Base-by-base conservation (phyloP, 2,888 invertebrate species). In the Aphodius sticticus region DNA sequence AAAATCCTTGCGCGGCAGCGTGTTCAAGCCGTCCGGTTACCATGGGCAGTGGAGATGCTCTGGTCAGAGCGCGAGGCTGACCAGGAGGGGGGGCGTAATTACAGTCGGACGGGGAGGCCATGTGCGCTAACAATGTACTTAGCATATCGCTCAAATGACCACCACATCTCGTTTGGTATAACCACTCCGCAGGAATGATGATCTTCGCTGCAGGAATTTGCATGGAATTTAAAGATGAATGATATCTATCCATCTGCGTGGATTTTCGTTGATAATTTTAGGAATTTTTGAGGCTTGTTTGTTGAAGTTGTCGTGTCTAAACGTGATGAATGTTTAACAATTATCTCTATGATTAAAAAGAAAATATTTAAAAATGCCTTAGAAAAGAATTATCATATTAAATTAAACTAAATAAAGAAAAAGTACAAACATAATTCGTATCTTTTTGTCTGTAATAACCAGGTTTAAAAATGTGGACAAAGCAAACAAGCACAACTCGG, bases 11-110 rank as follows among this genome's bases (percentile, higher is more conserved):
- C 78, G 77, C 81, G 85, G 81, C 80, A 84, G 84, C 84, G 83
- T 82, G 82, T 77, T 78, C 76, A 80, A 80, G 77, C 82, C 86
- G 87, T 87, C 86, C 87, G 87, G 86, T 88, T 87, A 88, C 88
- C 87, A 87, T 88, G 87, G 87, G 87, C 85, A 86, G 86, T 87
- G 86, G 88, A 87, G 89, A 88, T 88, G 87, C 86, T 89, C 88
- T 88, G 87, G 86, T 89, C 88, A 88, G 89, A 87, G 86, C 86
- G 86, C 86, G 85, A 86, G 86, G 86, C 90, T 91, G 91, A 88
- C 90, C 90, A 88, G 86, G 86, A 84, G 86, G 81, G 86, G 86
- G 84, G 86, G 86, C 85, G 86, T 88, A 87, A 87, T 87, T 87
- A 87, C 87, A 84, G 84, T 84, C 84, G 83, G 85, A 85, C 86